phyloP scores from a whole-genome alignment of 2,797 vertebrate genomes.

The Coregonus suidteri region DNA sequence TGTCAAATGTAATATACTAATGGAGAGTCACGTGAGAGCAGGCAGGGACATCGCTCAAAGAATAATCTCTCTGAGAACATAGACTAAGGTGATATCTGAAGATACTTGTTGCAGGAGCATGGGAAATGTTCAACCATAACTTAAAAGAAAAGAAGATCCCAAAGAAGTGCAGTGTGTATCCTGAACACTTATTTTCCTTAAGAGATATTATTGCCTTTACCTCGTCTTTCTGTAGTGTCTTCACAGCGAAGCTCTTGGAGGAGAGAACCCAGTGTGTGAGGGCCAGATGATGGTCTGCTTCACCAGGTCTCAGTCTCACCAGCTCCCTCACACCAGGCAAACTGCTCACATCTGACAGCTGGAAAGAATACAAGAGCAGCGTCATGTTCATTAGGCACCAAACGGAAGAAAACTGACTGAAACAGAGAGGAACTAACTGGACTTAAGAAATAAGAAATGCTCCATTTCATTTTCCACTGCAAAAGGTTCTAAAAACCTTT shows the following conservation, averaged over 20 bases:
- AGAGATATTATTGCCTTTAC: constrained; percentile 58
- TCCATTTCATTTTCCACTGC: neutral
- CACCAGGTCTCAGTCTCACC: constrained; percentile 75
- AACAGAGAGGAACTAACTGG: neutral
- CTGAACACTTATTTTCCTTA: no score
- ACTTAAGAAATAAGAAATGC: neutral
- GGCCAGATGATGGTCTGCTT: constrained; percentile 80
- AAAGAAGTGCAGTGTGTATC: neutral
- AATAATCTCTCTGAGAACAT: no score
- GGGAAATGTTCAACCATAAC: no score
- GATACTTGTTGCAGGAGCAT: no score
- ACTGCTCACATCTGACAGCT: constrained; percentile 86
- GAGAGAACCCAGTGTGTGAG: constrained; percentile 92
- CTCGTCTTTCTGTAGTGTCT: constrained; percentile 87
- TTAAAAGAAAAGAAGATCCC: no score
- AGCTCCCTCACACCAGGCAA: constrained; percentile 88
- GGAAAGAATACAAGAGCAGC: constrained; percentile 4
- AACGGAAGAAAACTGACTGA: neutral
- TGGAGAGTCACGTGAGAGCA: no score
- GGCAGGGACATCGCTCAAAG: no score
- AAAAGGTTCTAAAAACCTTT: neutral
- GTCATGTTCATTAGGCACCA: neutral
- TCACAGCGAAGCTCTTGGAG: constrained; percentile 88
- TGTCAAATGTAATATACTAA: neutral
- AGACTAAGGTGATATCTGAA: no score